Conservation (phyloP, 2,888 invertebrate species). For the Lathronympha strigana region DNA sequence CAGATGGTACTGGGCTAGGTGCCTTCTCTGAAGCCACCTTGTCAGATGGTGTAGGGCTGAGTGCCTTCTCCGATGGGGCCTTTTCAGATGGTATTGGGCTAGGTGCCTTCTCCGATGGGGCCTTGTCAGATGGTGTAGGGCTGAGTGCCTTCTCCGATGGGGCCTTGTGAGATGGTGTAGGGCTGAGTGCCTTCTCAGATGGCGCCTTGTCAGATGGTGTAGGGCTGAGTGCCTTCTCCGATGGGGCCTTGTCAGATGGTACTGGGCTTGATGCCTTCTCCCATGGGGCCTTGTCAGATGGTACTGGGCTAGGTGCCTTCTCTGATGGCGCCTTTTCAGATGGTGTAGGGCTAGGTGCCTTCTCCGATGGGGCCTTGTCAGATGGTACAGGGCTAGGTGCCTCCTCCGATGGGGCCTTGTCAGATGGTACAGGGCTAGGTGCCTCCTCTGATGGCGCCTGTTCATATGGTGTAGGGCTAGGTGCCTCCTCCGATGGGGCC, state of each 20-base stretch:
- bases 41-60: constrained; percentile 3
- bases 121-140: not conserved
- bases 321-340: constrained; percentile 10
- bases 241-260: not conserved
- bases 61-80: constrained; percentile 39
- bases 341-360: not conserved
- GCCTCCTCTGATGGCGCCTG: not conserved
- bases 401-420: constrained; percentile 36
- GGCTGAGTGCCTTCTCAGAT: not conserved
- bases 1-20: not conserved
- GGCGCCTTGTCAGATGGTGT: not conserved
- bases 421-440: not conserved
- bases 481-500: constrained; percentile 27
- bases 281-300: constrained; percentile 5
- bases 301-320: not conserved
- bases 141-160: constrained; percentile 19
- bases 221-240: constrained; percentile 21
- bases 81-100: constrained; percentile 33
- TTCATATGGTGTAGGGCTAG: constrained; percentile 25
- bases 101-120: constrained; percentile 1
- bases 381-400: constrained; percentile 23
- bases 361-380: constrained; percentile 34
- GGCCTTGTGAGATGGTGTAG: not conserved
- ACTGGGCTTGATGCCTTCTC: constrained; percentile 19
- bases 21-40: constrained; percentile 2